Percentiles rank a stretch among this genome's conserved stretches.
Conservation (phyloP, 2,797 vertebrate genomes). For the Tokudaia tokunoshimensis region DNA sequence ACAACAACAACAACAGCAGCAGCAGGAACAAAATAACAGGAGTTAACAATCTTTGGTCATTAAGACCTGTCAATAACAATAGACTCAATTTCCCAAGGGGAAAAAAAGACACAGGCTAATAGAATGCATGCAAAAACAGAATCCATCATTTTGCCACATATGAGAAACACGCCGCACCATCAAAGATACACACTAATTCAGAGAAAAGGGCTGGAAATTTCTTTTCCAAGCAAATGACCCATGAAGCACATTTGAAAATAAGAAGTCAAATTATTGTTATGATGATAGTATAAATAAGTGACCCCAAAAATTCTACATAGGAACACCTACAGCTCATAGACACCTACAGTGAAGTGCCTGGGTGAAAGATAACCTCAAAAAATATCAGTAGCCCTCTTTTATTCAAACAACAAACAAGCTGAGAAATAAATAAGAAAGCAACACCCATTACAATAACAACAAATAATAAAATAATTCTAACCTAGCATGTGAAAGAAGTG, state of each 20-base stretch:
- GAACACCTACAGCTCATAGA: background rate
- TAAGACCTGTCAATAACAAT: background rate
- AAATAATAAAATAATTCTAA: background rate
- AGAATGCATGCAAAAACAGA: background rate
- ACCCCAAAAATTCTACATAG: background rate
- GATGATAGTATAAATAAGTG: background rate
- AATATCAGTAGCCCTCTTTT: background rate
- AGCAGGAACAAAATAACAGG: background rate
- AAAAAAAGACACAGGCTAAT: background rate
- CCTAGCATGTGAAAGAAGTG: background rate
- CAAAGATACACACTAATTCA: background rate
- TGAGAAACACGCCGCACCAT: background rate
- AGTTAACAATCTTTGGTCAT: background rate
- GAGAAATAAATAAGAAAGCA: background rate
- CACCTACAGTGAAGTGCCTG: background rate
- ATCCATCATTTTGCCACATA: background rate
- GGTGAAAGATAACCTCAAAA: background rate
- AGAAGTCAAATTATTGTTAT: background rate
- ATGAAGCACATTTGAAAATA: background rate
- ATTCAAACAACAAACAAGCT: background rate
- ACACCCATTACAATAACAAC: background rate
- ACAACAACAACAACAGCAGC: background rate
- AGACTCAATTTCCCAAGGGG: background rate
- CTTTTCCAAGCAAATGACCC: background rate
- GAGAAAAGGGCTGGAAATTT: background rate